Evolutionary conservation across 2,797 vertebrate species (phyloP), one percentile per base, ranked within the genome.

Genomic region (Chrysolophus pictus): DNA sequence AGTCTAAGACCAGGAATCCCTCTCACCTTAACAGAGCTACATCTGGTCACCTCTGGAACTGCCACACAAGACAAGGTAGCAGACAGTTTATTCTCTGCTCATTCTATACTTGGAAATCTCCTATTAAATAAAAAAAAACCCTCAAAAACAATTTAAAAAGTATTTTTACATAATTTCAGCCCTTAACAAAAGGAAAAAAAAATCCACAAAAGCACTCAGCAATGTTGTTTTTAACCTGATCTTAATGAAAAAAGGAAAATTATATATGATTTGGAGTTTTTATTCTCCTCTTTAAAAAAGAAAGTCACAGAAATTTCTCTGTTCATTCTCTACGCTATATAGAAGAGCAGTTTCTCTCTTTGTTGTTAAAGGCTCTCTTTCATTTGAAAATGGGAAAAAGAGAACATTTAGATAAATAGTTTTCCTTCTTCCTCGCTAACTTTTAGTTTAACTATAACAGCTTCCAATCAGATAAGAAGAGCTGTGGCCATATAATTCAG

Each of bases 11-110:
- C 41, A 79, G 78, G 65, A 95, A 91, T 80, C 60, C 64, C 90
- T 94, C 92, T 87, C 88, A 95, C 84, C 81, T 91, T 91, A 92
- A 94, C 2, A 94, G 31, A 93, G 53, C 88, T 95, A 89, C 26
- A 87, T 76, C 71, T 84, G 79, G 75, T 58, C 9, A 7, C 44
- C 60, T 93, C 87, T 94, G 78, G 87, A 95, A 88, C 68, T 95
- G 91, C 53, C 88, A 95, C 69, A 68, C 74, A 39, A 95, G 35
- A 90, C 71, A 84, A 16, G 17, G 58, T 84, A 95, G 56, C 60
- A 91, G 77, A 51, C 18, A 79, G 47, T 70, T 68, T 88, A 91
- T 82, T 94, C 56, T 87, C 44, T 93, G 77, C 47, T 90, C 74
- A 93, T 76, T 73, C 83, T 80, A 91, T 68, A 87, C 33, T 60